A percentile compares a stretch with the other conserved stretches of the same genome.
These are phyloP conservation scores for Cryptus viduatorius DNA, from an alignment of 2,888 invertebrate species.

Conservation along the genomic window DNA sequence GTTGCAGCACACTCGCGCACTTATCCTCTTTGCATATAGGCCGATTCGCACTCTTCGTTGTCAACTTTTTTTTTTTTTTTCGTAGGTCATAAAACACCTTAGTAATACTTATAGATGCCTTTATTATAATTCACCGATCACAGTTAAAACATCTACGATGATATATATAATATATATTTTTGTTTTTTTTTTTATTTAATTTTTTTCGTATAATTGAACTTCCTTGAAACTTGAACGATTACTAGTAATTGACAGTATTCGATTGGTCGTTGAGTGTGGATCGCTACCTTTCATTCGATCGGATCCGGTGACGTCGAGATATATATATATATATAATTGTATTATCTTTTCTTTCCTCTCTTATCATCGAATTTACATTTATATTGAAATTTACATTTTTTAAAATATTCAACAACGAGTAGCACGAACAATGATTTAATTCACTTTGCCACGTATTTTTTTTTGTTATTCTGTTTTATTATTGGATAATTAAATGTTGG, in stretches of 20 bases:
- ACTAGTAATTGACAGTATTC: slow-evolving; percentile 82
- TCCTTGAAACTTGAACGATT: slow-evolving; percentile 77
- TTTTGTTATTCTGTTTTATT: slow-evolving; percentile 38
- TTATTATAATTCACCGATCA: slow-evolving; percentile 55
- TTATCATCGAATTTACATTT: slow-evolving; percentile 55
- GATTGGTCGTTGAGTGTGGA: slow-evolving; percentile 75
- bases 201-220: slow-evolving; percentile 62
- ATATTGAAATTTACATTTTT: slow-evolving; percentile 47
- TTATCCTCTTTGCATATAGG: slow-evolving; percentile 69
- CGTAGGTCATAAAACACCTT: slow-evolving; percentile 56
- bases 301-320: slow-evolving; percentile 53
- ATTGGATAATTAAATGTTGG: slow-evolving; percentile 43
- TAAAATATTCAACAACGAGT: slow-evolving; percentile 56
- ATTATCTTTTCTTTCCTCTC: slow-evolving; percentile 38
- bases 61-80: slow-evolving; percentile 61
- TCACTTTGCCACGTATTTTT: slow-evolving; percentile 55
- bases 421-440: slow-evolving; percentile 59
- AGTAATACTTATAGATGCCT: slow-evolving; percentile 65
- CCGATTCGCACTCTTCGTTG: slow-evolving; percentile 73
- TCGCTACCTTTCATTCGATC: slow-evolving; percentile 33
- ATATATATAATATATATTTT: slow-evolving; percentile 66
- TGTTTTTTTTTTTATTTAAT: slow-evolving; percentile 12
- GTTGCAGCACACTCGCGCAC: slow-evolving; percentile 52
- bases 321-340: slow-evolving; percentile 43
- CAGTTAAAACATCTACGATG: slow-evolving; percentile 74